Evolutionary conservation across 2,888 invertebrate genomes (phyloP).

Genomic region (Agriopis leucophaearia): DNA sequence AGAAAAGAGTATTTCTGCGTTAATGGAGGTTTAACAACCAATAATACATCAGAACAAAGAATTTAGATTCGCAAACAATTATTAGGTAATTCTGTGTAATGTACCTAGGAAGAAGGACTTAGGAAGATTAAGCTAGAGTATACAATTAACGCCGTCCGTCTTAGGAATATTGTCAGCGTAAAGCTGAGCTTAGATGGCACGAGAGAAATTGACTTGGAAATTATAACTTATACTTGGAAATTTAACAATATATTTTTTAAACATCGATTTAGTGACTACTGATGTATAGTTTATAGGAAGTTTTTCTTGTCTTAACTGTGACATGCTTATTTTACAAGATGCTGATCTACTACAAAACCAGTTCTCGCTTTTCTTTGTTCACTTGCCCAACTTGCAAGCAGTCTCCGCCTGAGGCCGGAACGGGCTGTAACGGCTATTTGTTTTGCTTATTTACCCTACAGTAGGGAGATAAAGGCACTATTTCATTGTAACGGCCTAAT

Average conservation of each 20-base stretch:
- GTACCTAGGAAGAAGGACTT: not conserved
- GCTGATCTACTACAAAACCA: not conserved
- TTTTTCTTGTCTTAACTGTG: not conserved
- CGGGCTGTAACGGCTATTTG: constrained; percentile 62
- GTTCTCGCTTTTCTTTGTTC: constrained; percentile 3
- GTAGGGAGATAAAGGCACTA: constrained; percentile 69
- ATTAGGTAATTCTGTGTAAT: not conserved
- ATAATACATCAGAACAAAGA: not conserved
- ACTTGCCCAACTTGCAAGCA: constrained; percentile 1
- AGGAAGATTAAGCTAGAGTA: not conserved
- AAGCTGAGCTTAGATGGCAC: too few relatives aligned
- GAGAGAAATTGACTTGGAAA: too few relatives aligned
- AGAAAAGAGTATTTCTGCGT: constrained; percentile 5
- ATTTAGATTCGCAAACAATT: not conserved
- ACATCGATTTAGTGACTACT: too few relatives aligned
- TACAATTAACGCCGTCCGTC: too few relatives aligned
- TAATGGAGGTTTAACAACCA: constrained; percentile 4
- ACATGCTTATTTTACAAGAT: not conserved
- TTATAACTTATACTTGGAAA: too few relatives aligned
- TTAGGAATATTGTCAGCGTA: too few relatives aligned
- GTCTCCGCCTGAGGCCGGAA: constrained; percentile 16
- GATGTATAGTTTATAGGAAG: too few relatives aligned
- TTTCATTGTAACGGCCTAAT: constrained; percentile 79
- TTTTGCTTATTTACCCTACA: constrained; percentile 70
- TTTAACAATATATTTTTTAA: too few relatives aligned